Base-by-base conservation (phyloP, 2,888 invertebrate species). In the Ormyrus labotus region DNA sequence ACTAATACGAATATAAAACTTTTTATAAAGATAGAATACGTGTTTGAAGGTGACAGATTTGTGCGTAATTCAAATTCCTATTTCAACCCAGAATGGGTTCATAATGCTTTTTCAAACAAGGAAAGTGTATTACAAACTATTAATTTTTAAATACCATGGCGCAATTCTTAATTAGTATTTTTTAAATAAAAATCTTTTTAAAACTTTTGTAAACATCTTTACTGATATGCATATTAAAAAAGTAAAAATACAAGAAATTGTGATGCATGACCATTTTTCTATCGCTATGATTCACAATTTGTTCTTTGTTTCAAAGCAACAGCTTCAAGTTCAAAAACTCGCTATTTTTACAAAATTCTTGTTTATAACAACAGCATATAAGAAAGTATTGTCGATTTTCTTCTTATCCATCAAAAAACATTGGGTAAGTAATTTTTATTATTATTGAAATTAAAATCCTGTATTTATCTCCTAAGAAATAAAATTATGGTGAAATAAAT, bases 21-120 rank as follows among this genome's bases (percentile, higher is more conserved):
- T 58, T 11, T 34, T 3, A 83, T 81, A 9, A 71, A 92, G 91
- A 88, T 91, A 7, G 87, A 87, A 2, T 91, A 90, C 70, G 82
- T 86, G 47, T 90, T 91, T 77, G 92, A 92, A 85, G 90, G 90
- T 61, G 85, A 86, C 4, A 85, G 87, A 71, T 87, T 88, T 53
- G 81, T 85, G 8, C 90, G 91, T 80, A 81, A 81, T 5, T 85
- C 90, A n/a, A 85, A 86, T 69, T 86, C 87, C 71, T 73, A 79
- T 6, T 91, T 91, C 77, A 86, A 88, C 58, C 91, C 91, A 53
- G 85, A 88, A 76, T 91, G 90, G 89, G 86, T 92, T 4, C 88
- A 90, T 78, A 88, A 90, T 53, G 71, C 65, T 67, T 72, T 72
- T 8, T 57, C 67, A 47, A 67, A 72, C 10, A 78, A 78, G 45